Evolutionary conservation across 1,140 invertebrate species (phyloP).

Genomic region (Dinothrombium tinctorium): DNA sequence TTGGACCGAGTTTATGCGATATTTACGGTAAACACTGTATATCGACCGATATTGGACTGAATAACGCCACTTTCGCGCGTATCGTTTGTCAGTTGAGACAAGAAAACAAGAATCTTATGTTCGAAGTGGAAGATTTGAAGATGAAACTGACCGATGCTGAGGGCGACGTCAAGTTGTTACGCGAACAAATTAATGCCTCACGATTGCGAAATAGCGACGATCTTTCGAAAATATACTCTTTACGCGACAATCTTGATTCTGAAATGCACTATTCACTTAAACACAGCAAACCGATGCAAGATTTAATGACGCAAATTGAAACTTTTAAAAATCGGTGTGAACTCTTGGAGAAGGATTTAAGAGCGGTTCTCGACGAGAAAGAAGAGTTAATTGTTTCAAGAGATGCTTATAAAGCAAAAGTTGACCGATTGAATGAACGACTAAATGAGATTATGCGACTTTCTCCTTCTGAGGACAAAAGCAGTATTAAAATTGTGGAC

Average conservation of each 20-base stretch:
- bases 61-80: slow-evolving; percentile 14
- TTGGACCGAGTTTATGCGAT: neutral
- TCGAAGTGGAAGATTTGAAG: slow-evolving; percentile 39
- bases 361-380: slow-evolving; percentile 54
- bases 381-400: slow-evolving; percentile 53
- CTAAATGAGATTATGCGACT: slow-evolving; percentile 37
- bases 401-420: slow-evolving; percentile 61
- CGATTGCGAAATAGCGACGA: slow-evolving; percentile 3
- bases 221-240: neutral
- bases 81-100: slow-evolving; percentile 33
- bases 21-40: neutral
- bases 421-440: slow-evolving; percentile 54
- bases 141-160: slow-evolving; percentile 43
- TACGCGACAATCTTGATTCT: slow-evolving; percentile 2
- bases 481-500: neutral
- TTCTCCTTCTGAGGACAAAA: neutral
- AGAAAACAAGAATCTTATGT: slow-evolving; percentile 36
- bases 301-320: slow-evolving; percentile 7
- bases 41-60: neutral
- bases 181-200: slow-evolving; percentile 7
- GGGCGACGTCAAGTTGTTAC: slow-evolving; percentile 16
- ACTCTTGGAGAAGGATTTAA: slow-evolving; percentile 44
- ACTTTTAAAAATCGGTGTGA: slow-evolving; percentile 4
- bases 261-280: neutral
- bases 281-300: neutral